Percentiles rank a stretch among this genome's conserved stretches.
These are phyloP conservation scores for Actinernus sp. DNA, from an alignment of 92 coral and sea anemone genomes.

Conservation along the genomic window DNA sequence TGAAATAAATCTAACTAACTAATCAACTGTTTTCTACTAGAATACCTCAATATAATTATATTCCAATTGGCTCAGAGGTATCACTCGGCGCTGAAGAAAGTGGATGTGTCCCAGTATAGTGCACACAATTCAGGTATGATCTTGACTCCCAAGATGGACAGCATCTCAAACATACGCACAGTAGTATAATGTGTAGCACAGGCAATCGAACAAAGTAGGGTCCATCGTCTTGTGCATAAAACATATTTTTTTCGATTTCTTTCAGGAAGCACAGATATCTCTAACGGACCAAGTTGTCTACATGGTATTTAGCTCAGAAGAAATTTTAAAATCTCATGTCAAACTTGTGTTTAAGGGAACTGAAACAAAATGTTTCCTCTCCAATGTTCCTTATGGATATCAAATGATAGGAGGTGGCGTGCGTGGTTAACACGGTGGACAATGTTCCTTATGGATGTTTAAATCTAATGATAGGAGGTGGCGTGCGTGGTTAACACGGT, in stretches of 20 bases:
- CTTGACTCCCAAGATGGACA: not conserved
- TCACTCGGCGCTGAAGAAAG: constrained; percentile 80
- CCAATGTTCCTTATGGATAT: too few species aligned
- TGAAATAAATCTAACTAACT: too few species aligned
- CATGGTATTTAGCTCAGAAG: constrained; percentile 78
- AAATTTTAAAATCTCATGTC: too few species aligned
- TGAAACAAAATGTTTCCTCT: too few species aligned
- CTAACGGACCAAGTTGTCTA: constrained; percentile 80
- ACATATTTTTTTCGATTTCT: too few species aligned
- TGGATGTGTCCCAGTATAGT: constrained; percentile 74
- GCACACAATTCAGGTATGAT: constrained; percentile 60
- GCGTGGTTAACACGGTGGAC: too few species aligned
- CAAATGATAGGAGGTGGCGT: too few species aligned
- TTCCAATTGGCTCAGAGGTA: constrained; percentile 88
- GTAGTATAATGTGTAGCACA: not conserved
- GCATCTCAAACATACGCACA: not conserved
- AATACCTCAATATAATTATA: constrained; percentile 89
- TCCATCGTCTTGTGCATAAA: too few species aligned
- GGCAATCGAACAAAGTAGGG: not conserved
- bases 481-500: too few species aligned
- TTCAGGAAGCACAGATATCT: constrained; percentile 43
- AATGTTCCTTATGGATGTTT: too few species aligned
- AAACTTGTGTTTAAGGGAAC: too few species aligned
- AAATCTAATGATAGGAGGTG: too few species aligned
- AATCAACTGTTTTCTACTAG: constrained; percentile 25